Evolutionary conservation across 2,113 vertebrate species (phyloP), one percentile per base, ranked within the genome.

Genomic region (Phasianus colchicus): DNA sequence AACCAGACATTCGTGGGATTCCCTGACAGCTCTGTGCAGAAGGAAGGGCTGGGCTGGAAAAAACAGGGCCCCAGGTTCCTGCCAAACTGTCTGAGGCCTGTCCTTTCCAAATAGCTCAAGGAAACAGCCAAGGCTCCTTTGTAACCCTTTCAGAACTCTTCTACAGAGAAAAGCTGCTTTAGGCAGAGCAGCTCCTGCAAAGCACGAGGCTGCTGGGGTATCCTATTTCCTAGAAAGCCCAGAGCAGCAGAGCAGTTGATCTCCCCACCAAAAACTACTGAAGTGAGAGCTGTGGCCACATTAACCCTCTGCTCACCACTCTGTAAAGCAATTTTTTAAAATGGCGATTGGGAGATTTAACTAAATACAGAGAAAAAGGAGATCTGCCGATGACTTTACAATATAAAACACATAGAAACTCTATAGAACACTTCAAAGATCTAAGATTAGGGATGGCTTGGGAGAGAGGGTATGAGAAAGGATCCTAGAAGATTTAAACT

Each of bases 1-100:
- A 97, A 98, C 96, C 98, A 98, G 98, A 98, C 98, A 99, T 99
- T 98, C 96, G 88, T 98, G 97, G 97, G 98, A 99, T 99, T 99
- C 98, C 97, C 98, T 98, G 98, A 99, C 98, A 99, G 97, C 97
- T 98, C 97, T 74, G 98, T 98, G 98, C 97, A 98, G 98, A 98
- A 98, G 98, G 97, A 98, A 98, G 98, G 98, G 97, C 92, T 98
- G 98, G 98, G 98, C 98, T 99, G 98, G 98, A 99, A 99, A 99
- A 98, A 98, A 98, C 95, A 97, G 97, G 97, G 96, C 97, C 86
- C 90, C 93, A 97, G 97, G 97, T 97, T 98, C 97, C 96, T 98
- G 98, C 98, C 98, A 98, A 98, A 97, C 97, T 97, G 98, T 98
- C 98, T 98, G 98, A 99, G 97, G 98, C 97, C 93, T 89, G 97